Percentiles rank a stretch among this genome's conserved stretches.
Conservation (phyloP, 2,888 invertebrate species). For the Oxycera nigricornis region DNA sequence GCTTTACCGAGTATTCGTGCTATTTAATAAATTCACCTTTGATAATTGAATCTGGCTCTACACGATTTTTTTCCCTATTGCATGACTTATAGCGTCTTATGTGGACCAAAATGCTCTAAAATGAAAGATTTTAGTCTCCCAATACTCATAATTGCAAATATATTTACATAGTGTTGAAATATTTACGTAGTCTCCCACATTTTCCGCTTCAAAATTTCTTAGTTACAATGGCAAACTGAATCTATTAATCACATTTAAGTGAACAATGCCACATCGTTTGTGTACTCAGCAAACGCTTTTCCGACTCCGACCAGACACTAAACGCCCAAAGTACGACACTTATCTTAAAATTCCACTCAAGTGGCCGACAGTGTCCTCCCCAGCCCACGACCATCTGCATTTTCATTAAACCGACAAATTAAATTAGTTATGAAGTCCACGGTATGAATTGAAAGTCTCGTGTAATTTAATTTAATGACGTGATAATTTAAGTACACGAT, state of each 20-base stretch:
- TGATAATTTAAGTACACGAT: constrained; percentile 39
- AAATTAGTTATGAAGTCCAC: constrained; percentile 40
- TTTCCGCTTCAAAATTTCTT: too few species aligned
- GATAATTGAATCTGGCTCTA: too few species aligned
- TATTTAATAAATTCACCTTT: too few species aligned
- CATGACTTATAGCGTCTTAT: too few species aligned
- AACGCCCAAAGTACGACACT: constrained; percentile 10
- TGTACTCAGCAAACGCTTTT: constrained; percentile 13
- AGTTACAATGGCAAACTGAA: background rate
- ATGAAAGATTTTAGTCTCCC: too few species aligned
- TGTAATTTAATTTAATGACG: constrained; percentile 40
- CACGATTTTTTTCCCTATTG: too few species aligned
- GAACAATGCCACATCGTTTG: constrained; percentile 25
- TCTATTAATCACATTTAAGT: constrained; percentile 30
- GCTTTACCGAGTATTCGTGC: too few species aligned
- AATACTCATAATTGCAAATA: too few species aligned
- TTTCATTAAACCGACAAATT: constrained; percentile 39
- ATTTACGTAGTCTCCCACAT: too few species aligned
- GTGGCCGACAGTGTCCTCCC: background rate
- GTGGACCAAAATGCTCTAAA: too few species aligned
- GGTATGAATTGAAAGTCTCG: constrained; percentile 36
- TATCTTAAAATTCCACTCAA: constrained; percentile 38
- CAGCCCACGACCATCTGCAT: constrained; percentile 24
- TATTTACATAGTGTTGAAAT: too few species aligned
- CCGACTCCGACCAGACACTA: background rate